Base-by-base conservation (phyloP, 2,797 vertebrate genomes). In the Leptoclinus maculatus region DNA sequence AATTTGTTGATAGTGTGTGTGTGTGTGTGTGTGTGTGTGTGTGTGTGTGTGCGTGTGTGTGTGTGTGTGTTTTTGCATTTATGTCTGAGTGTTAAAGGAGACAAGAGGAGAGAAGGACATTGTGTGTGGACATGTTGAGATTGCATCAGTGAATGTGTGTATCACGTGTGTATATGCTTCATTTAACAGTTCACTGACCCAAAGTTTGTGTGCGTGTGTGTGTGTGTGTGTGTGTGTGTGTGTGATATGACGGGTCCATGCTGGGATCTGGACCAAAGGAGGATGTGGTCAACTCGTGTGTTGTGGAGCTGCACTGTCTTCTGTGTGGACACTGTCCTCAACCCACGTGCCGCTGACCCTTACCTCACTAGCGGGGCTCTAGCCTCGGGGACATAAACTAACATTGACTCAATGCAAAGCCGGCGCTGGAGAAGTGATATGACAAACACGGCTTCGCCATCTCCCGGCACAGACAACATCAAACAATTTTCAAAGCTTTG, bases 101-200 rank as follows among this genome's bases (percentile, higher is more conserved):
- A 78, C 78, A 75, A 38, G 76, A 64, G 14, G 71, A 63, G 68
- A 78, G 32, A 58, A 47, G 43, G 45, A 43, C 79, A 29, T 72
- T 75, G 83, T 88, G 87, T 91, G 91, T 91, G 88, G 87, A 71
- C 83, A 6, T 87, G 82, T 83, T 86, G 74, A 76, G 74, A 84
- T 83, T 71, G 77, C 71, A 80, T 88, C 79, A 76, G 76, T 78
- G 76, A 84, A 66, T 83, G 80, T 87, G 71, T 74, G 78, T 78
- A 62, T 85, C 76, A 43, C 71, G 27, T 81, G 78, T 59, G 74
- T 71, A 23, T 66, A 74, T 58, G 90, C 85, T 75, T 87, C 71
- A 79, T 85, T 88, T 83, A 80, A 66, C 80, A 83, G 84, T 79
- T 77, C 63, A 71, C 71, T 87, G 87, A 88, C 83, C 87, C 58